Base-by-base conservation (phyloP, 2,113 vertebrate species). In the Jacana jacana region DNA sequence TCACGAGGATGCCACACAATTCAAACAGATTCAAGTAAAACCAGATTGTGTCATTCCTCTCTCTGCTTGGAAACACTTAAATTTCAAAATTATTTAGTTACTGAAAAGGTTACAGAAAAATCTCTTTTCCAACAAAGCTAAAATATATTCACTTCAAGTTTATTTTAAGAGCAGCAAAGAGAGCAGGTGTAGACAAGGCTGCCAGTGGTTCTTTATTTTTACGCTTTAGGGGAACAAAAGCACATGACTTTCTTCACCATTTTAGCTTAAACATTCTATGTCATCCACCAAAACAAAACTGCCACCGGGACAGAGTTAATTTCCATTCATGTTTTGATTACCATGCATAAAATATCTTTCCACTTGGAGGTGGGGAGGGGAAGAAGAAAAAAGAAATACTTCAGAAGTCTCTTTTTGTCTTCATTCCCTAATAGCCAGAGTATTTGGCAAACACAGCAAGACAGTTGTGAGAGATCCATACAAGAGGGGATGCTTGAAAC, bases 131-230 rank as follows among this genome's bases (percentile, higher is more conserved):
- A 13, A 94, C 40, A 78, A 72, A 84, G 39, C 35, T 58, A 81
- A 69, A 93, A 86, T 55, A 65, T 35, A 64, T 81, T 87, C 37
- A 46, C 49, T 93, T 91, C 58, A 75, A 82, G 60, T 23, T 69
- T 87, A 80, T 89, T 95, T 85, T 83, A 87, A 85, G 61, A 88
- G 80, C 37, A 88, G 65, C 18, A 91, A 79, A 93, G 55, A 88
- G 91, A 82, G 79, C 52, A 5, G n/a, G 66, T 80, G 48, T 81
- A 91, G 65, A 49, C 52, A 94, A 86, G 31, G 63, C 54, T 83
- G 65, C 20, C 94, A 91, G 81, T 9, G 5, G 44, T 18, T 78
- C 83, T 88, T 77, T 69, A 58, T 84, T 92, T 93, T 86, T 58
- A 68, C 42, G 51, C 48, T 88, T 73, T 28, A 75, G 52, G 54